phyloP scores from a whole-genome alignment of 2,888 invertebrate species.

The Pammene fasciana region DNA sequence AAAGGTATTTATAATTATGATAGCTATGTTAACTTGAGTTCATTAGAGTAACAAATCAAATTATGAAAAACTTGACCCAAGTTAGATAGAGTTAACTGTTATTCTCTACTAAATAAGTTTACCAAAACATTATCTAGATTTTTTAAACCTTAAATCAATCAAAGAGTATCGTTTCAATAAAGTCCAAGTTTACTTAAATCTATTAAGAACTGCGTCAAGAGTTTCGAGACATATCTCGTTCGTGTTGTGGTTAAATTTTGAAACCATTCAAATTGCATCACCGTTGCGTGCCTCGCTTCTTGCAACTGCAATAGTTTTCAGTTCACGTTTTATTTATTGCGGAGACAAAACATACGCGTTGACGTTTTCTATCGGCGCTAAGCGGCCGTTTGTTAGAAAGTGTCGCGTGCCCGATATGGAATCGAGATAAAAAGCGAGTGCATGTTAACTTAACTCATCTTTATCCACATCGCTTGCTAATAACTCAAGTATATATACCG shows the following conservation, averaged over 20 bases:
- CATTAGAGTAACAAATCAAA: too few relatives aligned
- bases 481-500: not conserved
- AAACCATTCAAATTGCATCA: constrained; percentile 30
- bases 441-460: constrained; percentile 28
- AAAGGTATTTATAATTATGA: too few relatives aligned
- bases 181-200: not conserved
- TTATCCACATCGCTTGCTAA: constrained; percentile 23
- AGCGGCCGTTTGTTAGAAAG: constrained; percentile 49
- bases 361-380: constrained; percentile 47
- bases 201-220: not conserved
- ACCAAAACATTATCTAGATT: too few relatives aligned
- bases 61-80: too few relatives aligned
- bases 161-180: too few relatives aligned
- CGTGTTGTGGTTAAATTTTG: constrained; percentile 24
- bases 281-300: constrained; percentile 19
- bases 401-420: constrained; percentile 44
- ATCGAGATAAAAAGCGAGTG: constrained; percentile 37
- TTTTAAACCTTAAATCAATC: too few relatives aligned
- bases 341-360: constrained; percentile 43
- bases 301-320: constrained; percentile 18
- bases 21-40: too few relatives aligned
- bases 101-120: too few relatives aligned
- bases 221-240: constrained; percentile 2
- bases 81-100: too few relatives aligned
- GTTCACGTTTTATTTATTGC: constrained; percentile 18